Evolutionary conservation across 2,797 vertebrate genomes (phyloP).

Genomic region (Orientallactaga sibirica): DNA sequence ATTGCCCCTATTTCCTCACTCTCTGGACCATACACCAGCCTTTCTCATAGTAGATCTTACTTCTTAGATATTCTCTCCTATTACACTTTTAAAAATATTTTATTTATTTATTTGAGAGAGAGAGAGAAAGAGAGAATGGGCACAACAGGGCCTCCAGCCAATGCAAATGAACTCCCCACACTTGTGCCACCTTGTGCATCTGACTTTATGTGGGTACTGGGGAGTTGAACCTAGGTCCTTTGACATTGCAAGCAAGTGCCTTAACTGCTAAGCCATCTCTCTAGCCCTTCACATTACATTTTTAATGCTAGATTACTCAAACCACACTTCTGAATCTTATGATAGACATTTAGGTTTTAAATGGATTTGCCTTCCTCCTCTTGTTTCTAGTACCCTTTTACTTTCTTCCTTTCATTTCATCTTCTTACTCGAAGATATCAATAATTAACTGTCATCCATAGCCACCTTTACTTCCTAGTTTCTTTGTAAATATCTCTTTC

Average conservation of each 20-base stretch:
- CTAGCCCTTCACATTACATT: not conserved
- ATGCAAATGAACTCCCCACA: no score
- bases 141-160: no score
- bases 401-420: not conserved
- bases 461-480: not conserved
- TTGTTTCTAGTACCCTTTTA: not conserved
- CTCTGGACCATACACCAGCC: not conserved
- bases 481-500: conserved; percentile 29
- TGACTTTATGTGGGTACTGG: no score
- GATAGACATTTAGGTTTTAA: not conserved
- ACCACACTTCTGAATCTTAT: not conserved
- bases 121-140: no score
- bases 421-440: conserved; percentile 53
- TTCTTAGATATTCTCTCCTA: conserved; percentile 49
- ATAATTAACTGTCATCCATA: not conserved
- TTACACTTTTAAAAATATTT: not conserved
- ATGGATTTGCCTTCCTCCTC: not conserved
- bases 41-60: conserved; percentile 33
- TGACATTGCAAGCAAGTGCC: no score
- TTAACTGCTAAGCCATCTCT: no score
- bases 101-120: no score
- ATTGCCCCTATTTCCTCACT: not conserved
- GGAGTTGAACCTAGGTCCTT: no score
- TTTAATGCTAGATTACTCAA: conserved; percentile 52
- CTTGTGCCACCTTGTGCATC: no score